Percentiles rank a stretch among this genome's conserved stretches.
Evolutionary conservation across 2,888 invertebrate species (phyloP).

Genomic region (Polydesmus complanatus): DNA sequence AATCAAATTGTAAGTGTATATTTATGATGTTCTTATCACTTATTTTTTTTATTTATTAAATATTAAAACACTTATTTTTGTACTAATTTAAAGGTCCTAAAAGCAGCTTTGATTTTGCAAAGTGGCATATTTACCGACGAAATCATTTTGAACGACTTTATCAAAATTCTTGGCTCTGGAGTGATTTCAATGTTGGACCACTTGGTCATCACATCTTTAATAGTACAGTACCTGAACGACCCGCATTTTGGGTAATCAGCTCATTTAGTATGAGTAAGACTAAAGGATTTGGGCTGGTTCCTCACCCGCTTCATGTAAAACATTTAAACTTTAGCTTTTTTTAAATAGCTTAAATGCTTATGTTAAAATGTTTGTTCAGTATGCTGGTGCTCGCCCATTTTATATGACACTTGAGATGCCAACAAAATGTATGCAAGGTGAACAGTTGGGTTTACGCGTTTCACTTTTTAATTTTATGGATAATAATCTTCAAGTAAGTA

Average conservation of each 20-base stretch:
- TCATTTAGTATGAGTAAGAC: conserved; percentile 80
- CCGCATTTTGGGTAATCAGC: conserved; percentile 85
- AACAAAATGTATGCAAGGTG: conserved; percentile 64
- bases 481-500: conserved; percentile 42
- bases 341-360: not conserved
- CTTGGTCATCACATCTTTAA: conserved; percentile 79
- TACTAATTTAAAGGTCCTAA: conserved; percentile 4
- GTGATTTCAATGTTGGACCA: conserved; percentile 77
- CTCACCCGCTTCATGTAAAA: conserved; percentile 1
- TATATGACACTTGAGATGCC: conserved; percentile 92
- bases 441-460: conserved; percentile 83
- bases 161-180: conserved; percentile 92
- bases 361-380: conserved; percentile 37
- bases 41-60: not conserved
- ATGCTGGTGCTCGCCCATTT: conserved; percentile 80
- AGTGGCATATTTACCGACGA: conserved; percentile 69
- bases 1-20: conserved; percentile 48
- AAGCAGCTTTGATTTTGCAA: conserved; percentile 39
- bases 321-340: not conserved
- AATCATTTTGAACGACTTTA: conserved; percentile 80
- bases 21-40: not conserved
- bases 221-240: conserved; percentile 64
- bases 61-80: too few species aligned
- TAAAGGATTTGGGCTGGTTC: conserved; percentile 50
- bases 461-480: conserved; percentile 89